phyloP scores from a whole-genome alignment of 2,797 vertebrate genomes.

The Melanotaenia nigrans region DNA sequence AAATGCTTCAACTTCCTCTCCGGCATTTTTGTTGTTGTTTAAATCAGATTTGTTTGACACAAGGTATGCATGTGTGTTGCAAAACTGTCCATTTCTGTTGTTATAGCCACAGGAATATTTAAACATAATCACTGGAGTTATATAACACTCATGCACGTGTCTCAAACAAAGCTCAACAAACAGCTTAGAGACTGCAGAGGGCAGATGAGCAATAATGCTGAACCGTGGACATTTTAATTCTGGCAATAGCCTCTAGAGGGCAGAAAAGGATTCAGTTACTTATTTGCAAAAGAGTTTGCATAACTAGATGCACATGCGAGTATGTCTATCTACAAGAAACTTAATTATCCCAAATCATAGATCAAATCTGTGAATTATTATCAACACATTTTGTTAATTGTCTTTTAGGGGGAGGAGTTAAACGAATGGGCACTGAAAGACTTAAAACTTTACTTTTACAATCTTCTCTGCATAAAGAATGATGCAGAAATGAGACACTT shows the following conservation, averaged over 20 bases:
- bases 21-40: not conserved
- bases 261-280: conserved; percentile 18
- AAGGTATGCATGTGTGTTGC: not conserved
- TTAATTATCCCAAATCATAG: not conserved
- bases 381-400: not conserved
- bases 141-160: not conserved
- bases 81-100: conserved; percentile 9
- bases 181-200: not conserved
- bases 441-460: not conserved
- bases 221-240: conserved; percentile 14
- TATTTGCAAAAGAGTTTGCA: not conserved
- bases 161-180: not conserved
- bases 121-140: not conserved
- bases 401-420: not conserved
- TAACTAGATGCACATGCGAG: not conserved
- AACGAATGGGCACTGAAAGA: not conserved
- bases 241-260: conserved; percentile 19
- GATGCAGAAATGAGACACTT: not conserved
- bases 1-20: conserved; percentile 10
- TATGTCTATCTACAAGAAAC: not conserved
- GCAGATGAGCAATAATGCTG: not conserved
- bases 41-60: conserved; percentile 6
- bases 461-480: not conserved
- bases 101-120: not conserved
- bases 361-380: not conserved